Evolutionary conservation across 2,797 vertebrate species (phyloP).

Genomic region (Chloroceryle amazona): DNA sequence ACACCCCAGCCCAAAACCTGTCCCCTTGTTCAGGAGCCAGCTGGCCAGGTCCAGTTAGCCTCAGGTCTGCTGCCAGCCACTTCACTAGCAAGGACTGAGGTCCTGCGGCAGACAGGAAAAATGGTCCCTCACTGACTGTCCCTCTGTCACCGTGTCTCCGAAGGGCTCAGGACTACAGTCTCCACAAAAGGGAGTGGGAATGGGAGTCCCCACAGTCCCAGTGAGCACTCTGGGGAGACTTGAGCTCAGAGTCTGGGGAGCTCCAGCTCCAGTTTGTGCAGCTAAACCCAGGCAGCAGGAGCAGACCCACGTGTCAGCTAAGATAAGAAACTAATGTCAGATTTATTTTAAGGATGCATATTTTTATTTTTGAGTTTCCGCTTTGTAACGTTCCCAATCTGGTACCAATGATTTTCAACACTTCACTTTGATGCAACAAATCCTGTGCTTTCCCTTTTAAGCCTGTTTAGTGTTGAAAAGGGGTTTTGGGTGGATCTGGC

Average conservation of each 20-base stretch:
- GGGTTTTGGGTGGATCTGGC: not conserved
- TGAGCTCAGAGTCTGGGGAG: accelerated
- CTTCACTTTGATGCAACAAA: not conserved
- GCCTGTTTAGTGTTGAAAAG: not conserved
- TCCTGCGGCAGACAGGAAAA: accelerated
- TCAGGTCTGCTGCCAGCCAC: not conserved
- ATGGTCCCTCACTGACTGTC: not conserved
- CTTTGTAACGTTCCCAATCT: not conserved
- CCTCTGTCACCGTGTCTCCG: not conserved
- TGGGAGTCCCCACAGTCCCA: accelerated
- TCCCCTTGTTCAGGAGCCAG: accelerated
- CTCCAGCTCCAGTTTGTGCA: not conserved
- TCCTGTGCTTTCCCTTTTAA: not conserved
- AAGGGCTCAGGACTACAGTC: not conserved
- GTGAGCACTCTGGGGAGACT: not conserved
- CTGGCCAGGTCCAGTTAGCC: not conserved
- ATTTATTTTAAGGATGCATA: constrained; percentile 3
- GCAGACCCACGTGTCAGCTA: not conserved
- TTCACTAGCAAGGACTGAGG: accelerated
- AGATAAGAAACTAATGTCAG: not conserved
- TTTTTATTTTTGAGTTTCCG: constrained; percentile 27
- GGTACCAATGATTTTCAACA: not conserved
- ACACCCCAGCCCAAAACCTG: not conserved
- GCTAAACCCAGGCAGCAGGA: not conserved
- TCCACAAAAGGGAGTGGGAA: not conserved